phyloP scores from a whole-genome alignment of 2,113 vertebrate species.

The Riparia riparia region DNA sequence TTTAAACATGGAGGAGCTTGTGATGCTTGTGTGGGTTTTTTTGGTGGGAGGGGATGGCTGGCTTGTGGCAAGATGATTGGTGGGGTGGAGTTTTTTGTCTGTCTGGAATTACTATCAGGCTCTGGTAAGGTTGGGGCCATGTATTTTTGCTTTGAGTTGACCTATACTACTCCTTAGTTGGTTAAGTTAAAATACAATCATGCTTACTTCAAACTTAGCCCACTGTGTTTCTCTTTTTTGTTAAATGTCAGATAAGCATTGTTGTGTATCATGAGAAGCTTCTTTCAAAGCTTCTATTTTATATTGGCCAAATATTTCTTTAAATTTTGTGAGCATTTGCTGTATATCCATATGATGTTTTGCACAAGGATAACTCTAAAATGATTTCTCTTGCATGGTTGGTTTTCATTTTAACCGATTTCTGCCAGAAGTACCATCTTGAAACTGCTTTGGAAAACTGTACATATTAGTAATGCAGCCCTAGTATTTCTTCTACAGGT shows the following conservation, averaged over 20 bases:
- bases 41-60: accelerated
- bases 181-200: neutral
- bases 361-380: neutral
- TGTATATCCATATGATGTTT: neutral
- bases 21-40: neutral
- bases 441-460: neutral
- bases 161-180: neutral
- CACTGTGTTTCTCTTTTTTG: neutral
- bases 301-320: neutral
- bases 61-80: neutral
- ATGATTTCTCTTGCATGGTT: neutral
- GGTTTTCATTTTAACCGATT: neutral
- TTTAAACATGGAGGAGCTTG: neutral
- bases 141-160: neutral
- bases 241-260: neutral
- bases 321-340: neutral
- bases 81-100: neutral
- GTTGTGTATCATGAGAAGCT: neutral
- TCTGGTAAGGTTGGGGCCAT: neutral
- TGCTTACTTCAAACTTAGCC: neutral
- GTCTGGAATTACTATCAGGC: neutral
- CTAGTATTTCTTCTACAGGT: neutral
- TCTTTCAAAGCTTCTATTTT: neutral
- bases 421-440: neutral
- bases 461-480: neutral